Conservation (phyloP, 2,113 vertebrate genomes). For the Heptranchias perlo region DNA sequence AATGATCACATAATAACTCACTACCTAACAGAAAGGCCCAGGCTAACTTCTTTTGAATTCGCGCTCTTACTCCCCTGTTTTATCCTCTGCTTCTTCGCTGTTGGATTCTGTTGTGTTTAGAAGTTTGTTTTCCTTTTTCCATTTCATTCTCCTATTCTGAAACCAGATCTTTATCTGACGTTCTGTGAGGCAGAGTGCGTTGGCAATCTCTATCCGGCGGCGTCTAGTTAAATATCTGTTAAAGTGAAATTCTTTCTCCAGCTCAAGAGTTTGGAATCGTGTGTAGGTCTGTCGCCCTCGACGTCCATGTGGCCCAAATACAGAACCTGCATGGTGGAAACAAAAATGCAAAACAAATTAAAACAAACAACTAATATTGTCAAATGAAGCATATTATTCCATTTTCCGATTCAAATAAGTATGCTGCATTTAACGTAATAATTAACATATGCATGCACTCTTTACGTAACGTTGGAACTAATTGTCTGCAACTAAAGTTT, state of each 20-base stretch:
- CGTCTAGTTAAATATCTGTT: conserved; percentile 76
- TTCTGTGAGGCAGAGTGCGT: conserved; percentile 73
- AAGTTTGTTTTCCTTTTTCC: conserved; percentile 79
- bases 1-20: conserved; percentile 22
- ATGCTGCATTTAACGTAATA: background rate
- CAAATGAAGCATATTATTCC: background rate
- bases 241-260: conserved; percentile 78
- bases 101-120: conserved; percentile 67
- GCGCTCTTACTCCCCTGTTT: conserved; percentile 62
- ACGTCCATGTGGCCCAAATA: conserved; percentile 70
- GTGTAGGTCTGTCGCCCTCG: conserved; percentile 75
- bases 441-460: conserved; percentile 24
- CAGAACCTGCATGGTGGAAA: conserved; percentile 59
- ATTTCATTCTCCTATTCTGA: conserved; percentile 79
- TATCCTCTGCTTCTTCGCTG: conserved; percentile 68
- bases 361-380: background rate
- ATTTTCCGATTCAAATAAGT: background rate
- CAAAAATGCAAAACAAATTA: background rate
- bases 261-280: conserved; percentile 73
- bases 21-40: conserved; percentile 48
- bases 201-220: conserved; percentile 76
- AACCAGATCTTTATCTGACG: conserved; percentile 83
- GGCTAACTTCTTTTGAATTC: conserved; percentile 47
- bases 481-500: background rate
- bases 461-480: background rate